Base-by-base conservation (phyloP, 2,888 invertebrate species). In the Eristalis tenax region DNA sequence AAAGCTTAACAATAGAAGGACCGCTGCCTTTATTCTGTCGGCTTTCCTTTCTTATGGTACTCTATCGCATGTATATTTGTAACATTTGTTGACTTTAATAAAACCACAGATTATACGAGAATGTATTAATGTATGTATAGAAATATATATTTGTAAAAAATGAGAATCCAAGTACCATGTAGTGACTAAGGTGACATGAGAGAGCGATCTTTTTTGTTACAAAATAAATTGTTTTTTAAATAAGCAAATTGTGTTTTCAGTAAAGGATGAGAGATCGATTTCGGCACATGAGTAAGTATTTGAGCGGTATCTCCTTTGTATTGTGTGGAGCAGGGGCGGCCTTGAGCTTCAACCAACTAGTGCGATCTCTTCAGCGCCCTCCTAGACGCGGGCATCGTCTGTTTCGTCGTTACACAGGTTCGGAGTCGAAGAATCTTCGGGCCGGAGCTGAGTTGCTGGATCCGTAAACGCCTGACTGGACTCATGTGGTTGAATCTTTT, bases 181-280 rank as follows among this genome's bases (percentile, higher is more conserved):
- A 78, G 23, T 63, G 64, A 35, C 61, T 65, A 73, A 74, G 61
- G n/a, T 68, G 26, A 64, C 50, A 35, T 63, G 57, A 38, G 15
- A 57, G 43, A 78, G 6, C 57, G 56, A 71, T 26, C 43, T 50
- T 68, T 80, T 84, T 84, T 80, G 61, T 84, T 66, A 75, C 75
- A 23, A 59, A 79, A 84, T 76, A 28, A 66, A 66, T 40, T 70
- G 59, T 76, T 50, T 38, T 83, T 63, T 10, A 56, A 83, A 40
- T 50, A 56, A 50, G 18, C 18, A 1, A 18, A 50, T 50, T 50
- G 50, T 50, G 18, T 50, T 18, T 50, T 8, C 2, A 18, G 2
- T 50, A 10, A 18, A 50, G 8, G 10, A 50, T 2, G 50, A 15
- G 43, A 10, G 1, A 15, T 43, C 1, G 15, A n/a, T 43, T 43